Base-by-base conservation (phyloP, 2,888 invertebrate genomes). In the Caenorhabditis virilis region DNA sequence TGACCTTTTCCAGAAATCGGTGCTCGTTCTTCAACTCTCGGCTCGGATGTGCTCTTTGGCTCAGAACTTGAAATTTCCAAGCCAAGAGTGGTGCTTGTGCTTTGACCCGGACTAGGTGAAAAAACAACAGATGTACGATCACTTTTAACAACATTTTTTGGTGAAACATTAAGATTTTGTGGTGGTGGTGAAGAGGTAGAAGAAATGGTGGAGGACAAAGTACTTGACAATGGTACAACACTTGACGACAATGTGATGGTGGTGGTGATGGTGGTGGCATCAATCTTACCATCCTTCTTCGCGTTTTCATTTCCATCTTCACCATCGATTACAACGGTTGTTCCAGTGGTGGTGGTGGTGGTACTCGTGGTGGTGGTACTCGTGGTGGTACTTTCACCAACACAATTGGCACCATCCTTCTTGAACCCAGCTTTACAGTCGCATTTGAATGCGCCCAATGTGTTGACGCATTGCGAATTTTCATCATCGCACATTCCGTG, bases 381-480 rank as follows among this genome's bases (percentile, higher is more conserved):
- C 13, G 50, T 50, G 6, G 50, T 18, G 16, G 38, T 35, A 30
- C 30, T 13, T 9, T 30, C 30, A 7, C 30, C 48, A 2, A 60
- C 60, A 48, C 65, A 65, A 16, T 26, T 42, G 2, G 74, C 77
- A 9, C 51, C 51, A n/a, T 49, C 39, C 25, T 36, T 41, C 39
- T 56, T 53, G 59, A 64, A 80, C 16, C 79, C 79, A 18, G 50
- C 55, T 11, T 69, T 61, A 52, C 82, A 82, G 23, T 50, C 51
- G 83, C 93, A 93, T 81, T 89, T 89, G 78, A 89, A 92, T 73
- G 90, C 88, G 22, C 82, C 82, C 27, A 74, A 58, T 0, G 89
- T 88, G 83, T 91, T 93, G 70, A 88, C 89, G 83, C 93, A 94
- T 7, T 43, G 46, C 7, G 82, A 75, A 39, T 79, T 62, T 7